These are phyloP conservation scores for Mythimna albipuncta DNA, from an alignment of 2,888 invertebrate genomes.

Conservation along the genomic window DNA sequence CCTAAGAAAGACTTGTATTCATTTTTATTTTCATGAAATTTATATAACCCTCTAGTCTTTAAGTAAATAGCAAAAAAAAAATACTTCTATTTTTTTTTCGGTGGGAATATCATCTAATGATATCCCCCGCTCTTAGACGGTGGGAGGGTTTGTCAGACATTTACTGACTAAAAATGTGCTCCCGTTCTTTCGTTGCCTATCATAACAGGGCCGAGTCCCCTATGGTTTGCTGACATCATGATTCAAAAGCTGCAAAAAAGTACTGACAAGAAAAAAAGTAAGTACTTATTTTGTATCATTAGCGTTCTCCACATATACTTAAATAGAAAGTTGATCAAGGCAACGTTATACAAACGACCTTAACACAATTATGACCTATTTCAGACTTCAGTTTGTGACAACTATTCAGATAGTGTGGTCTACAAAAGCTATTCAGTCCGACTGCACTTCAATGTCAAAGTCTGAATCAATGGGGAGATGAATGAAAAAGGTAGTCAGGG, in stretches of 20 bases:
- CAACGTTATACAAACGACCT: constrained; percentile 15
- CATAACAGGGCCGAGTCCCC: too few species aligned
- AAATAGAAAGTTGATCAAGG: constrained; percentile 44
- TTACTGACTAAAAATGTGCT: too few species aligned
- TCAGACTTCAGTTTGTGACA: constrained; percentile 49
- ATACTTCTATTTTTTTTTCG: too few species aligned
- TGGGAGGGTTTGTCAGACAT: too few species aligned
- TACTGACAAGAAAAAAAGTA: not conserved
- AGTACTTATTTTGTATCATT: not conserved
- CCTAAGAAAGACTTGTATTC: too few species aligned
- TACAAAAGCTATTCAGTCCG: constrained; percentile 48
- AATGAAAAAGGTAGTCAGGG: constrained; percentile 36
- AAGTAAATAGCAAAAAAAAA: too few species aligned
- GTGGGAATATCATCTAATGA: too few species aligned
- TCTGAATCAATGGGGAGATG: constrained; percentile 49
- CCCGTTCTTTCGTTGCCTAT: too few species aligned
- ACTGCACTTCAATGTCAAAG: constrained; percentile 59
- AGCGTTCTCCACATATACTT: constrained; percentile 10
- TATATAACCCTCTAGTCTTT: too few species aligned
- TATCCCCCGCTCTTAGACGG: too few species aligned
- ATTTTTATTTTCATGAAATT: too few species aligned
- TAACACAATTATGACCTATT: constrained; percentile 53
- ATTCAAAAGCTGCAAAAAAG: not conserved
- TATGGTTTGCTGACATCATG: too few species aligned
- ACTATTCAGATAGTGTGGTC: constrained; percentile 41